These are phyloP conservation scores for Polydesmus complanatus DNA, from an alignment of 2,888 invertebrate species.

Conservation along the genomic window DNA sequence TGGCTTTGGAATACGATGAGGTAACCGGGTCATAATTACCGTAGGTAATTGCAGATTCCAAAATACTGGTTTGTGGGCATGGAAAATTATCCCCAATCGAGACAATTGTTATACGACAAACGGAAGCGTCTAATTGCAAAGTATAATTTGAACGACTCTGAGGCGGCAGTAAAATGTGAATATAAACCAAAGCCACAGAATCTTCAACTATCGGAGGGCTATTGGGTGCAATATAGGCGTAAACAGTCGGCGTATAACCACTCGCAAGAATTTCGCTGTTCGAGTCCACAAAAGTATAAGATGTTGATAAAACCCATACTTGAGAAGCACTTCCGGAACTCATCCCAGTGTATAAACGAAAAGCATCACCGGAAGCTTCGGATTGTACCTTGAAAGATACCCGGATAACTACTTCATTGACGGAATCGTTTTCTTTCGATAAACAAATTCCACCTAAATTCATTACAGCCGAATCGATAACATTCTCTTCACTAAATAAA, in stretches of 20 bases:
- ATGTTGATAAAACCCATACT: slow-evolving; percentile 2
- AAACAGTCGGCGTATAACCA: not conserved
- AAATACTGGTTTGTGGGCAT: slow-evolving; percentile 3
- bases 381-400: slow-evolving; percentile 3
- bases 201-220: not conserved
- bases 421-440: not conserved
- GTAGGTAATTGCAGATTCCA: not conserved
- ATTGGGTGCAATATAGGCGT: not conserved
- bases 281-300: not conserved
- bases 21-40: slow-evolving; percentile 1
- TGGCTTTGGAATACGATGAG: not conserved
- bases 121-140: not conserved
- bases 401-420: not conserved
- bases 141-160: slow-evolving; percentile 3
- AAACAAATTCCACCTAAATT: not conserved
- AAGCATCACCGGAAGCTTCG: not conserved
- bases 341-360: not conserved
- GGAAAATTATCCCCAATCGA: slow-evolving; percentile 8
- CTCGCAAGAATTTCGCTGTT: not conserved
- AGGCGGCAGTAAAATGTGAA: slow-evolving; percentile 5
- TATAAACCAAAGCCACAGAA: not conserved
- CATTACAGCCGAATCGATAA: not conserved
- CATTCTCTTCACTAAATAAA: not conserved
- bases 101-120: slow-evolving; percentile 5
- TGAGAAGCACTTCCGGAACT: not conserved